phyloP scores from a whole-genome alignment of 2,797 vertebrate genomes.

The Sebastes trivittatus region DNA sequence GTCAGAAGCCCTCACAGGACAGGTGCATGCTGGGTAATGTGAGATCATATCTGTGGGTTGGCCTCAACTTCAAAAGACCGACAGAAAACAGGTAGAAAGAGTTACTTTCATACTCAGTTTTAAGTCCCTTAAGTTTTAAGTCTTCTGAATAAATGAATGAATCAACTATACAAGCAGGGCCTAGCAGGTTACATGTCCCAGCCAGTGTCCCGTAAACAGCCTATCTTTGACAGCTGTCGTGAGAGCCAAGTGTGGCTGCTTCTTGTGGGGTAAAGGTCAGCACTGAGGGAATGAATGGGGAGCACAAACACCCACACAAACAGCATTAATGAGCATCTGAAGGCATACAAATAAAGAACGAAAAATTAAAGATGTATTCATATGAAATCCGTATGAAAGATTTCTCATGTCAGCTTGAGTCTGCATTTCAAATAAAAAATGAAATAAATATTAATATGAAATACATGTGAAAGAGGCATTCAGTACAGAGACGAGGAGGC shows the following conservation, averaged over 20 bases:
- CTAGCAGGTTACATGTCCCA: constrained; percentile 24
- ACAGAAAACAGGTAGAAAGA: not conserved
- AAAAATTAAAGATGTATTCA: not conserved
- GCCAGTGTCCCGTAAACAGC: constrained; percentile 53
- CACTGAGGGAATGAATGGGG: constrained; percentile 24
- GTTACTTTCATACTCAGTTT: not conserved
- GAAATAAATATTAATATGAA: not conserved
- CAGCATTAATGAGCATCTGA: not conserved
- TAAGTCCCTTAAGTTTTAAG: not conserved
- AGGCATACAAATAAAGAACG: not conserved
- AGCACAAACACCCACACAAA: constrained; percentile 25
- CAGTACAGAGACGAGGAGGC: not conserved
- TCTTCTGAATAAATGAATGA: not conserved
- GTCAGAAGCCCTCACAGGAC: constrained; percentile 12
- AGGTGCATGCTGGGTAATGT: constrained; percentile 25
- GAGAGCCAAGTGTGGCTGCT: constrained; percentile 43
- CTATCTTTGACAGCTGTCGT: constrained; percentile 67
- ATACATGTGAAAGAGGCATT: not conserved
- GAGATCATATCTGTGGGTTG: not conserved
- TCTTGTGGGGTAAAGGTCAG: constrained; percentile 83
- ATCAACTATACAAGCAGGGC: not conserved
- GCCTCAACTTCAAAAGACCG: not conserved
- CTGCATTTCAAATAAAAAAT: not conserved
- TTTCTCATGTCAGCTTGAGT: not conserved
- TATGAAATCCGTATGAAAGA: not conserved